Conservation (phyloP, 2,113 vertebrate species). For the Scatophagus argus region DNA sequence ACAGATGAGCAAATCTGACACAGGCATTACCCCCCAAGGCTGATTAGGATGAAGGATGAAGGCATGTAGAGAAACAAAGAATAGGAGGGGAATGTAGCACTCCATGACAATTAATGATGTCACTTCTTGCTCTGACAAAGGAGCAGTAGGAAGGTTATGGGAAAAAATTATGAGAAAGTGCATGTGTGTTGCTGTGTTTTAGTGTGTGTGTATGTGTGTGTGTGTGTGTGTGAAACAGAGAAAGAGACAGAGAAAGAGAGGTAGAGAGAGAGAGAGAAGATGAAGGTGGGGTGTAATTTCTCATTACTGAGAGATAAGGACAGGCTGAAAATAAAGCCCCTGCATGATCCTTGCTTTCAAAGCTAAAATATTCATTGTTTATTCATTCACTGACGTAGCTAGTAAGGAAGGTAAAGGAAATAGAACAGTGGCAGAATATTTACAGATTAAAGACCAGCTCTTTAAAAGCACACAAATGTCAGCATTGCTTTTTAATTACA, state of each 20-base stretch:
- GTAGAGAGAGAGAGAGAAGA: too few relatives aligned
- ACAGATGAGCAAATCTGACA: constrained; percentile 52
- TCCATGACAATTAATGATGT: constrained; percentile 50
- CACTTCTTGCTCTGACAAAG: constrained; percentile 29
- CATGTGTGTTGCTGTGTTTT: not conserved
- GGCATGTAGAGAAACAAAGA: constrained; percentile 18
- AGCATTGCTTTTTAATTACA: constrained; percentile 29
- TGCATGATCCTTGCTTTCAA: constrained; percentile 8
- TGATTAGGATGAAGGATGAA: constrained; percentile 40
- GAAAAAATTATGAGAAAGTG: constrained; percentile 9
- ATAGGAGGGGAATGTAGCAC: constrained; percentile 9
- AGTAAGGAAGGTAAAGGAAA: constrained; percentile 7
- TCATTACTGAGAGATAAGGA: too few relatives aligned
- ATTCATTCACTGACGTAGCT: constrained; percentile 29
- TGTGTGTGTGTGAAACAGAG: too few relatives aligned
- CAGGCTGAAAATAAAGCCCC: constrained; percentile 5
- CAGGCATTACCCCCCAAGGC: constrained; percentile 30
- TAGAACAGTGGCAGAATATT: not conserved
- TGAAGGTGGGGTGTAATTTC: not conserved
- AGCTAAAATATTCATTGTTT: constrained; percentile 29
- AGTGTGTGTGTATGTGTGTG: not conserved
- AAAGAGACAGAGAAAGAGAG: too few relatives aligned
- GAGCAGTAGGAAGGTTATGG: constrained; percentile 7
- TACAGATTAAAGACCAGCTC: constrained; percentile 9
- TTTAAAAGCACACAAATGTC: constrained; percentile 19